Evolutionary conservation across 2,888 invertebrate species (phyloP).

Genomic region (Drosophila imparisetae): DNA sequence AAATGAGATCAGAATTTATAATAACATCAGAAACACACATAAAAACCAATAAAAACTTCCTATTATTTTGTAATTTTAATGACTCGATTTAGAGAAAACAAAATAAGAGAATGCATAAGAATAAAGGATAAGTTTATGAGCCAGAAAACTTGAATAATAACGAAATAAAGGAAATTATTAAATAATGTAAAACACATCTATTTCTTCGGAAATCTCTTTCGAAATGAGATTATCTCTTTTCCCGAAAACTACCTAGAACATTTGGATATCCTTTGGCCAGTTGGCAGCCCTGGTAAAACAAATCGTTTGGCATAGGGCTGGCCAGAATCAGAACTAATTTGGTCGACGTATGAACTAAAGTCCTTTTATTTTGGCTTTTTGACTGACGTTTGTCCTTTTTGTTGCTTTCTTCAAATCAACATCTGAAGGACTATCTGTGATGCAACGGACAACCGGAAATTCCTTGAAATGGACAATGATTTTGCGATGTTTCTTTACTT

Average conservation of each 20-base stretch:
- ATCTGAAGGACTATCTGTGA: background rate
- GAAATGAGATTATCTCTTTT: background rate
- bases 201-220: background rate
- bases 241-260: background rate
- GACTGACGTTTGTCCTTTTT: background rate
- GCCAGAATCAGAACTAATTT: background rate
- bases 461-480: background rate
- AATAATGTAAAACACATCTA: constrained; percentile 21
- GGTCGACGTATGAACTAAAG: background rate
- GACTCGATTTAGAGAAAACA: constrained; percentile 37
- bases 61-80: constrained; percentile 77
- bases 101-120: constrained; percentile 37
- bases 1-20: constrained; percentile 22
- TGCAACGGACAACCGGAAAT: background rate
- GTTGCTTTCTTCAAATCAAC: background rate
- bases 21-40: constrained; percentile 30
- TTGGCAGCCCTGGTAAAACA: background rate
- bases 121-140: constrained; percentile 43
- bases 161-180: constrained; percentile 65
- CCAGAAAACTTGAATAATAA: constrained; percentile 47
- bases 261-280: background rate
- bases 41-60: constrained; percentile 66
- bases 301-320: background rate
- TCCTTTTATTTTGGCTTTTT: background rate
- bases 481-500: background rate